Evolutionary conservation across 2,797 vertebrate species (phyloP).

Genomic region (Chanos chanos): DNA sequence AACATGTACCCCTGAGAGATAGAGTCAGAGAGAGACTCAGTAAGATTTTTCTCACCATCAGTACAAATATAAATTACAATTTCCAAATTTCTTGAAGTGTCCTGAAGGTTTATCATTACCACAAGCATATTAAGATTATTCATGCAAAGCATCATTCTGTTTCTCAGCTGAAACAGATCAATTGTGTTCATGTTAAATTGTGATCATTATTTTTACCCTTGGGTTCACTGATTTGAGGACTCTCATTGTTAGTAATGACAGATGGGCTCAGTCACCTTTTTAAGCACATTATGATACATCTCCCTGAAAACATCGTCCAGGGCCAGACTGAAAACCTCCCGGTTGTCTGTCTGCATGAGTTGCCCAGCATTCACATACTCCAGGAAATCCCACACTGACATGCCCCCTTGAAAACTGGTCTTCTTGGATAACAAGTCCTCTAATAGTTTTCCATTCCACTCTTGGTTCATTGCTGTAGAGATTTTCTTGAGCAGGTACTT

Average conservation of each 20-base stretch:
- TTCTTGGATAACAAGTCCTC: conserved; percentile 65
- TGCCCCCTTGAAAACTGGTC: conserved; percentile 53
- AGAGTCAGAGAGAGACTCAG: neutral
- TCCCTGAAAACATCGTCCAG: conserved; percentile 75
- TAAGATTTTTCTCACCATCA: too few relatives aligned
- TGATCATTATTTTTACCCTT: too few relatives aligned
- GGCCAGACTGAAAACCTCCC: conserved; percentile 71
- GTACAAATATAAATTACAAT: too few relatives aligned
- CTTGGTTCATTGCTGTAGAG: conserved; percentile 66
- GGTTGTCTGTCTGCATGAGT: conserved; percentile 61
- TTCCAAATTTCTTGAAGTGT: too few relatives aligned
- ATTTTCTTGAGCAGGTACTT: conserved; percentile 80
- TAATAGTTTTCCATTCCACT: conserved; percentile 70
- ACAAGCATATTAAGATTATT: neutral
- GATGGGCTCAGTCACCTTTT: conserved; percentile 60
- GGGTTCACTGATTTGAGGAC: too few relatives aligned
- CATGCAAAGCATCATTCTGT: neutral
- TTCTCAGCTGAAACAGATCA: too few relatives aligned
- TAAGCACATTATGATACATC: conserved; percentile 78
- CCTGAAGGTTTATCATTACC: too few relatives aligned
- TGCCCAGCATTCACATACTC: conserved; percentile 60
- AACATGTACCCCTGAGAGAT: conserved; percentile 74
- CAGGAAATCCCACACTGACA: conserved; percentile 74
- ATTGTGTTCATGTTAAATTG: too few relatives aligned
- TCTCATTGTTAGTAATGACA: too few relatives aligned